Evolutionary conservation across 1,140 invertebrate species (phyloP), one percentile per base, ranked within the genome.

Genomic region (Cataglyphis hispanica): DNA sequence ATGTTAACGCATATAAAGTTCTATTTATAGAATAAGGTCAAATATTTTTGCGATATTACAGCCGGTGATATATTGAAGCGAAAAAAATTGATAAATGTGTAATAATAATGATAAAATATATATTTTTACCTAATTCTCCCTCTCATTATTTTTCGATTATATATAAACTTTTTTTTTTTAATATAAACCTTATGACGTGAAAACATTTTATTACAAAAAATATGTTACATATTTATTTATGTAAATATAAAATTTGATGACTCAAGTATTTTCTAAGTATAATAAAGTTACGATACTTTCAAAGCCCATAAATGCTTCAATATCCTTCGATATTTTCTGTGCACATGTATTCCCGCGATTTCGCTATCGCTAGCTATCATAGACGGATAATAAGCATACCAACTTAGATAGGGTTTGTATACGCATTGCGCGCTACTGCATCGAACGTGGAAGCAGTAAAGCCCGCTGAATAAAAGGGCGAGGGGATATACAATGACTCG

Each of bases 311-410:
- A 27, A 60, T 25, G 37, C 53, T 60, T 58, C 53, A 31, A 61
- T 61, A 83, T 46, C 31, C 31, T 74, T 37, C 67, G 19, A 72
- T 43, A 70, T 40, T 83, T 74, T 43, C 53, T 19, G 22, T 22
- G 19, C 63, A 25, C 63, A 53, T 25, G 2, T 34, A 19, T 31
- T 11, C 25, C 7, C 19, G 8, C 2, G 63, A 72, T 70, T 72
- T 3, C 78, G 37, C 78, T 81, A 81, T 81, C 77, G 78, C 50
- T 40, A 16, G 77, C 77, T 81, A 72, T 72, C 56, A 60, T 27
- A 34, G 5, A 46, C 78, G 78, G 53, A 74, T 83, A 83, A 83
- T 81, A 83, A 83, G 67, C 78, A 61, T 74, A 34, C 61, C 43
- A 13, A 60, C 37, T 72, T 72, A 74, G 78, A 83, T 83, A 83